Base-by-base conservation (phyloP, 1,140 invertebrate species). In the Drosophila triauraria region DNA sequence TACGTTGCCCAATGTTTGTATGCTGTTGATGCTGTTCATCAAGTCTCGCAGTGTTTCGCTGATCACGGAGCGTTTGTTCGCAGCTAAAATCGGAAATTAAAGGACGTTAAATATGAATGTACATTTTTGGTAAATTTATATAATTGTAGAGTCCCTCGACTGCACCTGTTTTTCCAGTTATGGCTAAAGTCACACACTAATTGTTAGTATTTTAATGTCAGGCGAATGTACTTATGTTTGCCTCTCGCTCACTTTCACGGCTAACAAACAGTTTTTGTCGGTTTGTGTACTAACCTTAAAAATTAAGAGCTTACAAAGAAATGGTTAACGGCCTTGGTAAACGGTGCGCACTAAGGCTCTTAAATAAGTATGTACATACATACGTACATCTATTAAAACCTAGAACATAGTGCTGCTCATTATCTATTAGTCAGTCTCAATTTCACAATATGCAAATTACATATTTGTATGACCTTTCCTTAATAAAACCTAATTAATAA, bases 1-100 rank as follows among this genome's bases (percentile, higher is more conserved):
- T 0, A 93, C 88, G 68, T 93, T 93, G 38, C 90, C 92, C 68
- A 92, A 70, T 0, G 91, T 92, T 48, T 92, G 91, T 17, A 92
- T 82, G 23, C 82, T 91, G 65, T 91, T 91, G 23, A 91, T 85
- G 8, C 84, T 85, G 47, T 92, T 92, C 40, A 91, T 46, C 2
- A 91, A 70, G 42, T 91, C 84, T n/a, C 77, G 65, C 4, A 91
- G 30, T 3, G 82, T 75, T 6, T 91, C 84, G 42, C 67, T 70
- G 12, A 91, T 82, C 25, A 68, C 54, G 9, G 70, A 54, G 12
- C 74, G 71, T 57, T 82, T 85, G 46, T 30, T 71, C 0, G 51
- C 35, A 10, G 62, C 79, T 71, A 10, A 2, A 40, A 40, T 25
- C n/a, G 20, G 2, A 35, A 23, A 42, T 25, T 4, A 0, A 43